A percentile compares a stretch with the other conserved stretches of the same genome.
Conservation (phyloP, 2,888 invertebrate genomes). For the Tiliacea citrago region DNA sequence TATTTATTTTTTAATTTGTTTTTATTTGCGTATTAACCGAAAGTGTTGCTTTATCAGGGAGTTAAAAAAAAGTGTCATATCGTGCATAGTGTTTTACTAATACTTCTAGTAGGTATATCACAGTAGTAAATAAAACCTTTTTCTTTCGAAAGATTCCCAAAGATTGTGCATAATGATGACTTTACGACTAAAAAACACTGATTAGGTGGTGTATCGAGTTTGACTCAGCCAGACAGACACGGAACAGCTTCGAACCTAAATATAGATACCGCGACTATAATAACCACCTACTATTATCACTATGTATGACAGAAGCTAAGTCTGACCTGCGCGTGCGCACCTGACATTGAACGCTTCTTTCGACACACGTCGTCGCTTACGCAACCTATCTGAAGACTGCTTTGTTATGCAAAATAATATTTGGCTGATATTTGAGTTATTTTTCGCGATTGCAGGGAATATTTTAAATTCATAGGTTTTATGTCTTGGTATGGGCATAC, state of each 20-base stretch:
- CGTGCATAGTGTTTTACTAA: no score
- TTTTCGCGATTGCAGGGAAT: not conserved
- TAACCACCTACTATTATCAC: not conserved
- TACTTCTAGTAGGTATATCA: not conserved
- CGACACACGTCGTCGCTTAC: conserved; percentile 31
- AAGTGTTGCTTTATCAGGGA: not conserved
- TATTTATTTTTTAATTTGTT: no score
- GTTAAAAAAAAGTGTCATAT: no score
- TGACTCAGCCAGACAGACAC: not conserved
- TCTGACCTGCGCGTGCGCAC: conserved; percentile 17
- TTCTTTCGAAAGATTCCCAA: no score
- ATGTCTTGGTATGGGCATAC: not conserved
- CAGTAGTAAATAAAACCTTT: no score
- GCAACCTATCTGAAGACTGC: conserved; percentile 30
- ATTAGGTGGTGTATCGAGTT: not conserved
- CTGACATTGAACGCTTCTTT: conserved; percentile 56
- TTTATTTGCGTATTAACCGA: not conserved
- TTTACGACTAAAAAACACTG: not conserved
- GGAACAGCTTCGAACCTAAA: not conserved
- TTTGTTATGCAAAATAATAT: conserved; percentile 37
- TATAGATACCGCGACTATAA: not conserved
- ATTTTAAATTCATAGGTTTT: not conserved
- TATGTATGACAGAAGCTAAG: conserved; percentile 25
- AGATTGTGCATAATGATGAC: not conserved
- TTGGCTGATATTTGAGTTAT: not conserved